Base-by-base conservation (phyloP, 1,140 invertebrate genomes). In the Drosophila watanabei region DNA sequence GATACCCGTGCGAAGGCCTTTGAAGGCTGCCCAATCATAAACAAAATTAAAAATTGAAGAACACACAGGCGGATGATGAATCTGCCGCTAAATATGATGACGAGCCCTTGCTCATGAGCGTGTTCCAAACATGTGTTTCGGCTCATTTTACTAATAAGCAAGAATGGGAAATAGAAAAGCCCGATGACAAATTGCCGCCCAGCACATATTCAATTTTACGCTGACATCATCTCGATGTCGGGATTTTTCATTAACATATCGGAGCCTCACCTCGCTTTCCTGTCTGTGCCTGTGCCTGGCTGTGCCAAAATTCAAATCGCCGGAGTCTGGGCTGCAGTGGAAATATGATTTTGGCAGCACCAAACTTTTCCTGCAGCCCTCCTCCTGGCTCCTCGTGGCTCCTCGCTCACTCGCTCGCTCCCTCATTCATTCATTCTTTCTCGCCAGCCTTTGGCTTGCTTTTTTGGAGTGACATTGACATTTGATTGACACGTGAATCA, bases 401-500 rank as follows among this genome's bases (percentile, higher is more conserved):
- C 24, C 43, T 28, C 48, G 24, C 48, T 49, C 43, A 13, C 35
- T 33, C 13, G 30, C 45, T 32, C 32, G n/a, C 45, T 48, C 14
- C 30, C 41, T 37, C 39, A 56, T 60, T 69, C 76, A 60, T 75
- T 69, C 30, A 52, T 49, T 75, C 56, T 79, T 72, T 35, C 32
- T 64, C 48, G 57, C 52, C 18, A 33, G 37, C 41, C 68, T 33
- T 60, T 75, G 28, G 58, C 37, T 43, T 69, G 52, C 5, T 30
- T 49, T 49, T 73, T 70, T 79, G 58, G 81, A 84, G 65, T 88
- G 85, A 92, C 90, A 92, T 92, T 92, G 90, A 92, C 90, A 90
- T 85, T 82, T 92, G 90, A 92, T 92, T 92, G 90, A 88, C 90
- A 92, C 64, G 78, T 92, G 90, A 92, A 90, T 92, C 90, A 92